Base-by-base conservation (phyloP, 2,888 invertebrate species). In the Meganola albula region DNA sequence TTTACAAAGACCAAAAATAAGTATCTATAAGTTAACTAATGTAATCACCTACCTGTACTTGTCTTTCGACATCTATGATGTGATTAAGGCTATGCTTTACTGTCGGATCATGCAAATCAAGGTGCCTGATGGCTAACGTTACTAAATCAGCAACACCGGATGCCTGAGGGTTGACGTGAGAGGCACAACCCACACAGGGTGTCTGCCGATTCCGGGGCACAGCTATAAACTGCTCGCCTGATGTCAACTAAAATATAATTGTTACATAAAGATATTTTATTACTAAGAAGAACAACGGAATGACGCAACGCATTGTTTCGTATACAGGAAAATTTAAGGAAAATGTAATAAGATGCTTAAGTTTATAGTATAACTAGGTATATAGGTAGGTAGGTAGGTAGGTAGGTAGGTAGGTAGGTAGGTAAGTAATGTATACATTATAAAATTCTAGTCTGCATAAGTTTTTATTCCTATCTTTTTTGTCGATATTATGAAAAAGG, bases 151-250 rank as follows among this genome's bases (percentile, higher is more conserved):
- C 46, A 8, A 89, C 84, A 1, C 89, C 89, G 2, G 76, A 65
- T 0, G 87, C 88, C 31, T 87, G 57, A 3, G 71, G 65, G 49
- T 88, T 78, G 9, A 90, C 72, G 36, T 86, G 84, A 5, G 78
- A 69, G 0, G 86, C 69, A 46, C 89, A 90, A 2, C 89, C 89
- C 12, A 79, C 58, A 55, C 89, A 89, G 2, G 74, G 72, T 2
- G 53, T 58, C 1, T 66, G 55, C 12, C 65, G 53, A 8, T 63
- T 63, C 23, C 74, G 66, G 9, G 76, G 83, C 38, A 74, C 68
- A 22, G 74, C 87, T 52, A 88, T 72, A 46, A 88, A 88, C 52
- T 87, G 87, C 52, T 88, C 87, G 1, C 86, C 87, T 18, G 87
- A 84, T 20, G 80, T 74, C 12, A 72, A 69, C 78, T 87, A 51